Conservation (phyloP, 2,888 invertebrate genomes). For the Eupsilia transversa region DNA sequence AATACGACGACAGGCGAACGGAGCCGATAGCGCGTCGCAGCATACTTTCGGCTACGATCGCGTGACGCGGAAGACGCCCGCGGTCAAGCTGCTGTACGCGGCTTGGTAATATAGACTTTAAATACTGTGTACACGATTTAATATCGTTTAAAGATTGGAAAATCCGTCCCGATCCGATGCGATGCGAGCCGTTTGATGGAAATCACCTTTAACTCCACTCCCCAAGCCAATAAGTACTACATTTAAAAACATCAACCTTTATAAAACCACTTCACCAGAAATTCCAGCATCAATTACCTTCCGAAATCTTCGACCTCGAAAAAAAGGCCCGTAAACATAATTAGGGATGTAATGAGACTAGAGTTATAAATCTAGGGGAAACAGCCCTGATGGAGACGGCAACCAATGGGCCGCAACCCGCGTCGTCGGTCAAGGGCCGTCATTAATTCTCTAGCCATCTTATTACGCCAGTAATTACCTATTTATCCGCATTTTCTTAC, state of each 20-base stretch:
- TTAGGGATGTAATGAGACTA: slow-evolving; percentile 81
- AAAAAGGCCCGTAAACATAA: slow-evolving; percentile 80
- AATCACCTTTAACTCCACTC: too few relatives aligned
- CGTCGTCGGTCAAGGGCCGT: slow-evolving; percentile 65
- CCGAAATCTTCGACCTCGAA: slow-evolving; percentile 70
- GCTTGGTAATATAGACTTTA: too few relatives aligned
- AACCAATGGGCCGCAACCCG: slow-evolving; percentile 60
- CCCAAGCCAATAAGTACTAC: slow-evolving; percentile 23
- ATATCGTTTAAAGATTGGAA: too few relatives aligned
- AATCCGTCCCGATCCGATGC: too few relatives aligned
- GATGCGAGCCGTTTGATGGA: too few relatives aligned
- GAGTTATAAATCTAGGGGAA: slow-evolving; percentile 80
- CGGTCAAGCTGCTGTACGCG: too few relatives aligned
- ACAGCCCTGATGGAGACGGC: slow-evolving; percentile 57
- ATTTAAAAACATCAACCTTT: slow-evolving; percentile 42
- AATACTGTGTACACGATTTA: too few relatives aligned
- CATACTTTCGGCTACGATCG: too few relatives aligned
- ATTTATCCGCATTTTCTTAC: slow-evolving; percentile 77
- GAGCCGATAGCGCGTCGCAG: too few relatives aligned
- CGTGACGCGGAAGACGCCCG: too few relatives aligned
- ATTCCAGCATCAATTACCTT: slow-evolving; percentile 53
- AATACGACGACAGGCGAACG: too few relatives aligned
- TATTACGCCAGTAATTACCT: slow-evolving; percentile 81
- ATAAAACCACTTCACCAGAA: slow-evolving; percentile 57
- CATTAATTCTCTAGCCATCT: slow-evolving; percentile 77